A percentile compares a stretch with the other conserved stretches of the same genome.
Evolutionary conservation across 2,888 invertebrate genomes (phyloP).

Genomic region (Hirtodrosophila confusa): DNA sequence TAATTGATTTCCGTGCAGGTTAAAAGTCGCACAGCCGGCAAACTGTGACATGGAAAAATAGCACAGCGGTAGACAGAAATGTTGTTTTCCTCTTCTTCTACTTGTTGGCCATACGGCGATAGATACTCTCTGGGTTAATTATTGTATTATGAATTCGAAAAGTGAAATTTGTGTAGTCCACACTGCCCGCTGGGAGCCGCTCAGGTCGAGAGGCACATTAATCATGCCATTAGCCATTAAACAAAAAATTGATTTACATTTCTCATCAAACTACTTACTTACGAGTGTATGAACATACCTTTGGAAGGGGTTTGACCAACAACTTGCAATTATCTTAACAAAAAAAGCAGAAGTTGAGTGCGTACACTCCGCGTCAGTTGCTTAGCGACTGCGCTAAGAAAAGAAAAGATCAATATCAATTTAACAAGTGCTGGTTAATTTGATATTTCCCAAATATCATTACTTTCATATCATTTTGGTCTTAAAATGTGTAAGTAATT

Average conservation of each 20-base stretch:
- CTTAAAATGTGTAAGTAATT: too few species aligned
- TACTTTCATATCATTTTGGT: too few species aligned
- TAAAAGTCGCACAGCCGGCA: slow-evolving; percentile 68
- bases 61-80: slow-evolving; percentile 43
- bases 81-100: background rate
- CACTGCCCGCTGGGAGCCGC: slow-evolving; percentile 41
- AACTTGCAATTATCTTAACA: too few species aligned
- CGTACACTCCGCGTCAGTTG: background rate
- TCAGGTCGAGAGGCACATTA: slow-evolving; percentile 43
- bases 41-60: slow-evolving; percentile 60
- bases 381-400: background rate
- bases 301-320: background rate
- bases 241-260: slow-evolving; percentile 66
- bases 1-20: slow-evolving; percentile 76
- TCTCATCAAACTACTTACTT: slow-evolving; percentile 36
- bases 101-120: slow-evolving; percentile 2
- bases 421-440: too few species aligned
- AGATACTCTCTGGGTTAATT: slow-evolving; percentile 61
- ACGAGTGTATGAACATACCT: background rate
- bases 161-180: slow-evolving; percentile 65
- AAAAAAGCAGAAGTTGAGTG: too few species aligned
- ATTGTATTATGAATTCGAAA: slow-evolving; percentile 61
- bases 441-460: too few species aligned
- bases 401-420: too few species aligned
- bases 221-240: slow-evolving; percentile 56